A percentile compares a stretch with the other conserved stretches of the same genome.
These are phyloP conservation scores for Zonotrichia leucophrys DNA, from an alignment of 2,113 vertebrate genomes.

Conservation along the genomic window DNA sequence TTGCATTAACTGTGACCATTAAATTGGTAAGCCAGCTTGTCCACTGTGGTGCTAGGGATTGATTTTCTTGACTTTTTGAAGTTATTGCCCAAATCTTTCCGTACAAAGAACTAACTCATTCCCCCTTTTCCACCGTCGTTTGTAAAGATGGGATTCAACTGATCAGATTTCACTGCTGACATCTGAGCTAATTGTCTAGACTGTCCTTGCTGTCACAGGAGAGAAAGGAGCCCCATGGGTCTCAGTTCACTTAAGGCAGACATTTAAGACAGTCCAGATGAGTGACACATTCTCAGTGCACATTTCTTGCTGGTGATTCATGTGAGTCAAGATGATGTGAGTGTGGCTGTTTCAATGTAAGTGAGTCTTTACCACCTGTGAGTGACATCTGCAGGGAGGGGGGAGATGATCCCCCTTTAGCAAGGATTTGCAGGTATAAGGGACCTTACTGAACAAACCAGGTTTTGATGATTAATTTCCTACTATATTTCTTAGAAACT, in stretches of 20 bases:
- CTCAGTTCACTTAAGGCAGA: conserved; percentile 2
- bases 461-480: not conserved
- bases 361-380: not conserved
- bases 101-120: not conserved
- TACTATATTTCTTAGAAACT: not conserved
- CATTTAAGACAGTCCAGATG: not conserved
- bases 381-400: not conserved
- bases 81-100: not conserved
- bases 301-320: not conserved
- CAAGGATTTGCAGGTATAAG: not conserved
- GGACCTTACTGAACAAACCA: not conserved
- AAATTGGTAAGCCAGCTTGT: not conserved
- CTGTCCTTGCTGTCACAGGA: not conserved
- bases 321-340: not conserved
- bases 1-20: not conserved
- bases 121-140: not conserved
- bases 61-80: not conserved
- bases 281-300: not conserved
- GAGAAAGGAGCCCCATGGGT: not conserved
- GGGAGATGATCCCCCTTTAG: not conserved
- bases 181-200: not conserved
- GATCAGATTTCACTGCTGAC: not conserved
- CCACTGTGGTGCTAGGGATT: not conserved
- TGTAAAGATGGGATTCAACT: not conserved
- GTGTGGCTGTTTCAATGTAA: not conserved